A percentile compares a stretch with the other conserved stretches of the same genome.
These are phyloP conservation scores for Callospermophilus lateralis DNA, from an alignment of 2,113 vertebrate genomes.

Conservation along the genomic window DNA sequence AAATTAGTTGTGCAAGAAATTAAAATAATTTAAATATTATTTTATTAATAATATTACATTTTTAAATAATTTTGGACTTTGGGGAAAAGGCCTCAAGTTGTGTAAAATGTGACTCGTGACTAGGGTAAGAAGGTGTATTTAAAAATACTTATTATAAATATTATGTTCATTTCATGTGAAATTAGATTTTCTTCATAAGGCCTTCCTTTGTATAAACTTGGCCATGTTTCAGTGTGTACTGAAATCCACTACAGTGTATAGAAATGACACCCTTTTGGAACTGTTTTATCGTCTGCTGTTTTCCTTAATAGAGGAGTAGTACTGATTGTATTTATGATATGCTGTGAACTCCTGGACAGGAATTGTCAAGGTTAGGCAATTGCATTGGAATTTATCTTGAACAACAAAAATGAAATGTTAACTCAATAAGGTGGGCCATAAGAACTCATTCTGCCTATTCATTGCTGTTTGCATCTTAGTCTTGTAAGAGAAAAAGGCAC, in stretches of 20 bases:
- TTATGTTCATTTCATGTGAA: constrained; percentile 31
- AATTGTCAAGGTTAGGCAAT: background rate
- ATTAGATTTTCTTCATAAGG: constrained; percentile 56
- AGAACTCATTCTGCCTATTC: background rate
- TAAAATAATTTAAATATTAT: constrained; percentile 22
- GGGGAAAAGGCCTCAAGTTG: too few relatives aligned
- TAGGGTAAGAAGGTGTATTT: background rate
- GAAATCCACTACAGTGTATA: constrained; percentile 23
- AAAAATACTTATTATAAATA: background rate
- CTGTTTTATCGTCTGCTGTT: constrained; percentile 12
- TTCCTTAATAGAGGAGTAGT: constrained; percentile 8
- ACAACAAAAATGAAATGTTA: constrained; percentile 11
- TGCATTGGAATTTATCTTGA: background rate
- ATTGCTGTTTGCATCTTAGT: constrained; percentile 21
- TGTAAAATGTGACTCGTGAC: background rate
- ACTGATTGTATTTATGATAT: background rate
- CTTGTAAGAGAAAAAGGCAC: background rate
- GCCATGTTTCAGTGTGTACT: background rate
- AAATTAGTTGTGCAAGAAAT: background rate
- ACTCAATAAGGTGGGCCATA: background rate
- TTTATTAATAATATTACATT: too few relatives aligned
- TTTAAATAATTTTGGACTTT: background rate
- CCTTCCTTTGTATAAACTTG: constrained; percentile 44
- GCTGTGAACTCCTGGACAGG: background rate
- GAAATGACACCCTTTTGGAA: constrained; percentile 2